Evolutionary conservation across 2,113 vertebrate species (phyloP), one percentile per base, ranked within the genome.

Genomic region (Macrotis lagotis): DNA sequence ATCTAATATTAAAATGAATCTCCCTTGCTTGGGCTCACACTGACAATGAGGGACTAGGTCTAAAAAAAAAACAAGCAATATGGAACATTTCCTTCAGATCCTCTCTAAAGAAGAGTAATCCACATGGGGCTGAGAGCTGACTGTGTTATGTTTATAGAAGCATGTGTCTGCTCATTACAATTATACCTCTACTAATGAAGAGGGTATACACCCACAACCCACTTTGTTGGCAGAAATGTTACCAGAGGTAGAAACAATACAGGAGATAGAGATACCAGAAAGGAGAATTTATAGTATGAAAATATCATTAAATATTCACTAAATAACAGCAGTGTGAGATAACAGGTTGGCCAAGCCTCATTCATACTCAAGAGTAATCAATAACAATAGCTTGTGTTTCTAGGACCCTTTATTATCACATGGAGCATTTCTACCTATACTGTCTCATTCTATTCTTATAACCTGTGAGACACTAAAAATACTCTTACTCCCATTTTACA

Each of bases 291-390:
- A 83, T 83, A 83, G 66, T 44, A 83, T 83, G 66, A 83, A 83
- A 83, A 83, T 83, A 83, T 83, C 66, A 83, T 83, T 83, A 83
- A 83, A 83, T 83, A 83, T 83, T 83, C 66, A 83, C 66, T 44
- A 83, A 83, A 83, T 44, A 83, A 83, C 66, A 44, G n/a, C 37
- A 44, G n/a, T n/a, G 66, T 44, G n/a, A 83, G 66, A 83, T 83
- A 44, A 83, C n/a, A 44, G 66, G n/a, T 83, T 83, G 66, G 66
- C 66, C 19, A 44, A 83, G 66, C 19, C 66, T 83, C 66, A 83
- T 83, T 83, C 66, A 83, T 83, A 83, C n/a, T 44, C 66, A 83
- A 44, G 66, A 83, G 19, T 83, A 83, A 83, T 83, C 66, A 83
- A 83, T 83, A 83, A 44, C 44, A 83, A 44, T n/a, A 83, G 66